Evolutionary conservation across 1,140 invertebrate genomes (phyloP).

Genomic region (Brachionus rubens): DNA sequence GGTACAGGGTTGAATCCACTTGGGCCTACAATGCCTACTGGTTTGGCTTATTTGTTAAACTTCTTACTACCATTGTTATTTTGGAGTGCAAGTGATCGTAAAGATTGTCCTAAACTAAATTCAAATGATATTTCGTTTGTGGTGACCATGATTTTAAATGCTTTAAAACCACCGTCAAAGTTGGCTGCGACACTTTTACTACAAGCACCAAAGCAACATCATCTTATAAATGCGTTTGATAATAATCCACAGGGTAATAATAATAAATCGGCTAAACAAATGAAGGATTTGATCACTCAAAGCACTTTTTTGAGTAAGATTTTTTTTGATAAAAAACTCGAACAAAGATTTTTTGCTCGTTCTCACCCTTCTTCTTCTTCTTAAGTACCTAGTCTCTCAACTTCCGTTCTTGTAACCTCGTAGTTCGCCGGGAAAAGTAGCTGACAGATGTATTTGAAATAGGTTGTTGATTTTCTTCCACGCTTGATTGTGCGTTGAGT

Average conservation of each 20-base stretch:
- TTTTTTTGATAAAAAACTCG: neutral
- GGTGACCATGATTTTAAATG: constrained; percentile 11
- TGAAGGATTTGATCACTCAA: constrained; percentile 32
- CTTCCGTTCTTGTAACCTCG: no score
- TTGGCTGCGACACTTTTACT: constrained; percentile 23
- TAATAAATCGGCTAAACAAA: constrained; percentile 39
- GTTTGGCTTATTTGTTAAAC: constrained; percentile 21
- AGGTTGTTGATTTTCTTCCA: no score
- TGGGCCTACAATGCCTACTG: neutral
- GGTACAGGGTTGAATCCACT: neutral
- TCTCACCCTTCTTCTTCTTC: no score
- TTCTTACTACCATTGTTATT: constrained; percentile 38
- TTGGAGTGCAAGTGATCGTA: constrained; percentile 39
- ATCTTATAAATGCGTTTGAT: neutral
- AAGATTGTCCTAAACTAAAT: constrained; percentile 27
- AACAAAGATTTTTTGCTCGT: neutral
- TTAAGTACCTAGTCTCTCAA: no score
- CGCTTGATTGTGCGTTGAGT: no score
- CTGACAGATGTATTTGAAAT: no score
- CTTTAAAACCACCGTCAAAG: constrained; percentile 36
- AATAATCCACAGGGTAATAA: neutral
- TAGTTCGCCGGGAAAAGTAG: no score
- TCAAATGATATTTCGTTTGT: constrained; percentile 41
- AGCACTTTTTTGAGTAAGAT: constrained; percentile 32
- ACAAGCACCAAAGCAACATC: constrained; percentile 39